Evolutionary conservation across 2,888 invertebrate species (phyloP).

Genomic region (Esperia sulphurella): DNA sequence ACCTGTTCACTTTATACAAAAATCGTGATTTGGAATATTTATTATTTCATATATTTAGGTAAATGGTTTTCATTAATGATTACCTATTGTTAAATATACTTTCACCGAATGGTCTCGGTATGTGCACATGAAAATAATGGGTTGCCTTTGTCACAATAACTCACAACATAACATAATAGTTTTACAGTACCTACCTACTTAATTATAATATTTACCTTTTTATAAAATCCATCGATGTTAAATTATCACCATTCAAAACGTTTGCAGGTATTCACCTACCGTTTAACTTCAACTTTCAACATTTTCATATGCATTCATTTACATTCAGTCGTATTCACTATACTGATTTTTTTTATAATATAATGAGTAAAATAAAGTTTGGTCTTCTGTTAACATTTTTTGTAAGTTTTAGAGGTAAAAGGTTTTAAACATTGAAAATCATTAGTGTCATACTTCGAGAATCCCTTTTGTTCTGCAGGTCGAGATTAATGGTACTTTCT

Average conservation of each 20-base stretch:
- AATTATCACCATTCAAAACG: neutral
- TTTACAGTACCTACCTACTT: neutral
- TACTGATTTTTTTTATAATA: slow-evolving; percentile 1
- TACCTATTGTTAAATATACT: neutral
- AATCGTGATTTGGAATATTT: too few relatives aligned
- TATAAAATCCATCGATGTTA: too few relatives aligned
- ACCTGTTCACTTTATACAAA: too few relatives aligned
- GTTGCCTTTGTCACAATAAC: neutral
- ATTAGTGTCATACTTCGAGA: neutral
- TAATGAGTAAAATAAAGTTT: slow-evolving; percentile 39
- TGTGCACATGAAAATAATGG: neutral
- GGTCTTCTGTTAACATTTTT: slow-evolving; percentile 42
- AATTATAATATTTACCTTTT: too few relatives aligned
- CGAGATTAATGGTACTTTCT: slow-evolving; percentile 49
- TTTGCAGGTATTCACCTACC: too few relatives aligned
- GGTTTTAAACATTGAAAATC: slow-evolving; percentile 5
- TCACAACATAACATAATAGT: neutral
- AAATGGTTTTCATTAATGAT: too few relatives aligned
- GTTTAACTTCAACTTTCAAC: too few relatives aligned
- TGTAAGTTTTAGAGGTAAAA: too few relatives aligned
- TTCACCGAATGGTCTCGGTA: neutral
- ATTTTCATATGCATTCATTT: too few relatives aligned
- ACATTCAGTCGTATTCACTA: neutral
- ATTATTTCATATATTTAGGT: too few relatives aligned
- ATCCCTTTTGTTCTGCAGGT: slow-evolving; percentile 43